Evolutionary conservation across 2,797 vertebrate species (phyloP).

Genomic region (Pachyuromys duprasi): DNA sequence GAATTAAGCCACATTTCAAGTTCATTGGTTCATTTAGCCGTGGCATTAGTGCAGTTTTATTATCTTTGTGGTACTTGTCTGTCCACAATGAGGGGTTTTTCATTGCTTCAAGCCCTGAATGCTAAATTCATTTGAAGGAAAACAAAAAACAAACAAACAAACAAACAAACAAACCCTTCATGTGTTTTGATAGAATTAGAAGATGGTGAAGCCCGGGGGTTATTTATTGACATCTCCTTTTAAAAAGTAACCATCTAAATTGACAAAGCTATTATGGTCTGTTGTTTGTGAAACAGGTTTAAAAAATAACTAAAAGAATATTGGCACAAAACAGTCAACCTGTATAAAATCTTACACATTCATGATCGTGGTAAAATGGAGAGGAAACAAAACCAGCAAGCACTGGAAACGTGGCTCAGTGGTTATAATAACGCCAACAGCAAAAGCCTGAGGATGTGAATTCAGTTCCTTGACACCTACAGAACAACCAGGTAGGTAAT

Average conservation of each 20-base stretch:
- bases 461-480: background rate
- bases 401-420: background rate
- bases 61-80: conserved; percentile 48
- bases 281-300: background rate
- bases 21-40: conserved; percentile 23
- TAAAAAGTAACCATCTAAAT: conserved; percentile 28
- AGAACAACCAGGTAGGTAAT: background rate
- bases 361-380: conserved; percentile 23
- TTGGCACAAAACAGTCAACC: background rate
- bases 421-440: background rate
- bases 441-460: background rate
- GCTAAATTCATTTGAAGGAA: background rate
- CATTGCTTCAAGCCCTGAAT: background rate
- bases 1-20: background rate
- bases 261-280: background rate
- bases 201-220: background rate
- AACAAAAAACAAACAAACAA: too few species aligned
- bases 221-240: background rate
- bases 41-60: background rate
- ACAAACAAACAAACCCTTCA: background rate
- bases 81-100: background rate
- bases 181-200: background rate
- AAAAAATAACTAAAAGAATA: conserved; percentile 21
- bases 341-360: conserved; percentile 5
- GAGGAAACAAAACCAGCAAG: background rate